Evolutionary conservation across 2,888 invertebrate genomes (phyloP).

Genomic region (Calameuta pallipes): DNA sequence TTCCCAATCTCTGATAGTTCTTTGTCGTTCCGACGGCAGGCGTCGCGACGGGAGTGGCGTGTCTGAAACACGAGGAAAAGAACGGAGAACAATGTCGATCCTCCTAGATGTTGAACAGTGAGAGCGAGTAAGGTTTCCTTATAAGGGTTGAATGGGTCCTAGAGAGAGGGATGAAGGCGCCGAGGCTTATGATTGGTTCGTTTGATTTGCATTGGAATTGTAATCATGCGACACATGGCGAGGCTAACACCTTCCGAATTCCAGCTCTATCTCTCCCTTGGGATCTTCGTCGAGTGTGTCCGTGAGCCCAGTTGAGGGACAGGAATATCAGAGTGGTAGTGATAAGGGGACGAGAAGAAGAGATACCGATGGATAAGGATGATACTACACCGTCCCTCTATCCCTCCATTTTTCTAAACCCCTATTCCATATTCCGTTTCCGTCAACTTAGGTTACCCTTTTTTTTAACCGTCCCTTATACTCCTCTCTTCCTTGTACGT

Average conservation of each 20-base stretch:
- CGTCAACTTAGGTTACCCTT: neutral
- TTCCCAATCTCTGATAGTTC: conserved; percentile 9
- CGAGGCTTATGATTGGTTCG: conserved; percentile 45
- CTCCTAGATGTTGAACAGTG: neutral
- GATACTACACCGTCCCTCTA: neutral
- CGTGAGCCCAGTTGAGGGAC: conserved; percentile 6
- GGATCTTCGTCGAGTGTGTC: conserved; percentile 1
- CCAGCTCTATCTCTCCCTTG: conserved; percentile 9
- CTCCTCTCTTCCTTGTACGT: neutral
- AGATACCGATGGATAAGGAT: neutral
- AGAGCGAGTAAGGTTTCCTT: neutral
- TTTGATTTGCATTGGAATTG: conserved; percentile 48
- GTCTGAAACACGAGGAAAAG: neutral
- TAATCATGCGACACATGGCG: conserved; percentile 45
- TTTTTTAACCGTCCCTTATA: neutral
- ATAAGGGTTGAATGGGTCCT: neutral
- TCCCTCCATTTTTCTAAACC: neutral
- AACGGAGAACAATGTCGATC: neutral
- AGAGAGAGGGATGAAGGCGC: conserved; percentile 23
- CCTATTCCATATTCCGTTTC: conserved; percentile 11
- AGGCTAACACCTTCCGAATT: conserved; percentile 25
- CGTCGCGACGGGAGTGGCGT: neutral
- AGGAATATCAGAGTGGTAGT: neutral
- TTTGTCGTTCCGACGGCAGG: neutral
- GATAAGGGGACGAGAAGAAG: neutral